Base-by-base conservation (phyloP, 2,113 vertebrate species). In the Callocephalon fimbriatum region DNA sequence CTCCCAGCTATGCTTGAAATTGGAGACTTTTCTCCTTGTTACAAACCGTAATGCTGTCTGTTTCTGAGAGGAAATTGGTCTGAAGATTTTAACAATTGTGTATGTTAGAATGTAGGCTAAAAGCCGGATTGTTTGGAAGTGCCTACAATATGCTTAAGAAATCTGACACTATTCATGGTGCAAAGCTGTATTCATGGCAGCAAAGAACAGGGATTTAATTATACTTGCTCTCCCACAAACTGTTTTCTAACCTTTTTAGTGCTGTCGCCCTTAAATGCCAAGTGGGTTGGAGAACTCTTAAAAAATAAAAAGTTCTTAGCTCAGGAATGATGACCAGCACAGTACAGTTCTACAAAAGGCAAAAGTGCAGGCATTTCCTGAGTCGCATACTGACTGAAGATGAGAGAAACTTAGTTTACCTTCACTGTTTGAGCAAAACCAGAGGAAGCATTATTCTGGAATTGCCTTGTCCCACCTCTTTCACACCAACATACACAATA, bases 61-160 rank as follows among this genome's bases (percentile, higher is more conserved):
- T 70, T 93, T 95, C 81, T 86, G 75, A 92, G 54, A 94, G 80
- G 89, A 96, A 94, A 95, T 89, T 92, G 56, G 86, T 94, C 83
- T 84, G 79, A 95, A 91, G 63, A 32, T 31, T 94, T 92, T 92
- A 94, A 86, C 75, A 94, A 93, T 32, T 67, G 53, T 88, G 29
- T 73, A 93, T 91, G 61, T 75, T 92, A 94, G 88, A 93, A 83
- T 51, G 48, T 23, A 91, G 73, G 86, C 80, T 95, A 66, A 94
- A 95, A 70, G 63, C 82, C 83, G 3, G 73, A 81, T 91, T 91
- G 63, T 92, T 88, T 86, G 62, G 59, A 93, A 91, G 63, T 6
- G 26, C 19, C 90, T 81, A 88, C 79, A 86, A 85, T 44, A 87
- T 31, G 67, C 74, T 88, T 79, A 62, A 93, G 89, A 96, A 95